Percentiles rank a stretch among this genome's conserved stretches.
phyloP scores from a whole-genome alignment of 2,113 vertebrate genomes.

The Carassius gibelio region DNA sequence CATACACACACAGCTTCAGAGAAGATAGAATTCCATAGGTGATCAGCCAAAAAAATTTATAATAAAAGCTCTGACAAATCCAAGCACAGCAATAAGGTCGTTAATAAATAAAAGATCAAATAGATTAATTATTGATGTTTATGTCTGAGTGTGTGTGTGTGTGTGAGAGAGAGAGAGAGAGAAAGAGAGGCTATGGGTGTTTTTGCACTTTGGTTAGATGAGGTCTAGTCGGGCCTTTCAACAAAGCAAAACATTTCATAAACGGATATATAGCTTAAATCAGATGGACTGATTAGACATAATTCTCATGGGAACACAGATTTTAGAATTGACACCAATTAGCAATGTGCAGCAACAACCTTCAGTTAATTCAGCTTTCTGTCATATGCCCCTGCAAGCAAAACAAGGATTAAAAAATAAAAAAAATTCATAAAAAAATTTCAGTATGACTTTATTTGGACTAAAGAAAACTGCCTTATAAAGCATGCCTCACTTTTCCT shows the following conservation, averaged over 20 bases:
- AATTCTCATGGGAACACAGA: background rate
- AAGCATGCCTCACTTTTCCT: background rate
- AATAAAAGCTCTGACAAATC: background rate
- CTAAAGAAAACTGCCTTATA: background rate
- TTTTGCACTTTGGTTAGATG: conserved; percentile 29
- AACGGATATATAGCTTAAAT: background rate
- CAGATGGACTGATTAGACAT: background rate
- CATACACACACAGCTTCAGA: background rate
- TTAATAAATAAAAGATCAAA: conserved; percentile 77
- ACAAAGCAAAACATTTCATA: conserved; percentile 23
- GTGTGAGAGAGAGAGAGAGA: background rate
- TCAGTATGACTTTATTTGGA: background rate
- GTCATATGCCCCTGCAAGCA: background rate
- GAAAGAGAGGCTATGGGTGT: conserved; percentile 50
- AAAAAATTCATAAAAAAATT: background rate
- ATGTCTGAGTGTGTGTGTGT: conserved; percentile 15
- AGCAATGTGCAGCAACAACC: background rate
- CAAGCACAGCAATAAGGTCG: conserved; percentile 64
- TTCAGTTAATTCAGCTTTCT: background rate
- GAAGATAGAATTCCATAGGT: background rate
- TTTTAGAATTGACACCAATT: background rate
- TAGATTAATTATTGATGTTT: conserved; percentile 68
- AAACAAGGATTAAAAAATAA: background rate
- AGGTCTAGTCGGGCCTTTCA: conserved; percentile 23
- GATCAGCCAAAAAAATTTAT: background rate